phyloP scores from a whole-genome alignment of 2,797 vertebrate genomes.

The Gymnopithys bicolor region DNA sequence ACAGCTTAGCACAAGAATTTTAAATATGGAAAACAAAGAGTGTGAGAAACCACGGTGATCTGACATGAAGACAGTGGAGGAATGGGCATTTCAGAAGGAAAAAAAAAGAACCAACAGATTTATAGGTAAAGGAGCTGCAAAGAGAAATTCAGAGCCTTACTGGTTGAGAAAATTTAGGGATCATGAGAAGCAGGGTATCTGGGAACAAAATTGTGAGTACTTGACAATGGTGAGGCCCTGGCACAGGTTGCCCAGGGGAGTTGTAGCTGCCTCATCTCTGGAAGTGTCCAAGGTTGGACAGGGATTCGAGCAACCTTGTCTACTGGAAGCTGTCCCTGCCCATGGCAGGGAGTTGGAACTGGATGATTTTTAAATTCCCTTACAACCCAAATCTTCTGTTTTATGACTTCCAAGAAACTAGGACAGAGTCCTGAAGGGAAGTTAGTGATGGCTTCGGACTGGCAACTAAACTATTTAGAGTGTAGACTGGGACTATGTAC shows the following conservation, averaged over 20 bases:
- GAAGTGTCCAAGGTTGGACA: accelerated
- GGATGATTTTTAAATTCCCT: background rate
- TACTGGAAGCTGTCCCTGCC: background rate
- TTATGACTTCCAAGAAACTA: background rate
- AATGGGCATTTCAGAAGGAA: background rate
- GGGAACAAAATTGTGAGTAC: background rate
- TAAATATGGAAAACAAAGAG: background rate
- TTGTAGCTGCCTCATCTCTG: background rate
- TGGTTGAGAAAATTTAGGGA: background rate
- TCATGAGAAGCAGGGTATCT: background rate
- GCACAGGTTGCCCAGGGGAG: background rate
- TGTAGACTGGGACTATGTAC: background rate
- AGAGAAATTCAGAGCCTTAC: background rate
- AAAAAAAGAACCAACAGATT: too few species aligned
- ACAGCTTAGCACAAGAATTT: background rate
- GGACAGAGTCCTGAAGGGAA: background rate
- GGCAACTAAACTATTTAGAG: background rate
- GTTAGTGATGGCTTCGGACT: background rate
- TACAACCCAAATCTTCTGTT: background rate
- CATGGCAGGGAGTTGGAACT: accelerated
- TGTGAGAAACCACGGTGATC: background rate
- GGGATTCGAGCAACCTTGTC: background rate
- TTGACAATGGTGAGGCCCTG: background rate
- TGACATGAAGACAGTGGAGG: background rate
- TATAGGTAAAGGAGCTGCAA: background rate